Base-by-base conservation (phyloP, 2,888 invertebrate species). In the Pachliopta kotzebuea region DNA sequence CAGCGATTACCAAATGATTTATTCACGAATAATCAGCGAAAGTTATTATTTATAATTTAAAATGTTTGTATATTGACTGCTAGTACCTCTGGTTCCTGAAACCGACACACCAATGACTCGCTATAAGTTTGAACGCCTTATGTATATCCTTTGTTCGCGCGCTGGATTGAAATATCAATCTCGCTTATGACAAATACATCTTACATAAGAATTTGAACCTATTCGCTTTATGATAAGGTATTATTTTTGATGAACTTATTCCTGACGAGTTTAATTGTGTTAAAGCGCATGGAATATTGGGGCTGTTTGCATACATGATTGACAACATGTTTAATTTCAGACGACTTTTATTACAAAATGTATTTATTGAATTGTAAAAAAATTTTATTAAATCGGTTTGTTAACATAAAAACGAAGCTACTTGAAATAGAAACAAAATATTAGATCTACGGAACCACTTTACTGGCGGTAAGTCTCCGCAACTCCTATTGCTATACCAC, bases 1-100 rank as follows among this genome's bases (percentile, higher is more conserved):
- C 71, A 57, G 58, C 49, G 61, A 62, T 71, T 69, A 74, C 66
- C 71, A 74, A 67, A 31, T 31, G 3, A 11, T 37, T 37, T 11
- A 37, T 37, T 37, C 14, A 37, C 37, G 11, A 37, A 11, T 14
- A 37, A 37, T 37, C 14, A 14, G 9, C 37, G 37, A 37, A 37
- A 37, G 37, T 37, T 37, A 37, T 9, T 31, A 14, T 14, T 37
- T 37, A 2, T 37, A 14, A 37, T 17, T 37, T 11, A 37, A 37
- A 37, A 37, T 2, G 14, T 4, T 37, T 37, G 37, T 37, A 37
- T 37, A 37, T 37, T 37, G 14, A 37, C 14, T 37, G 11, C 14
- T 37, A 14, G 54, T 64, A 60, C 50, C 55, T 50, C 31, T 18
- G 23, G 54, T 60, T 45, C 45, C 49, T 54, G 26, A 52, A 29